A percentile compares a stretch with the other conserved stretches of the same genome.
Evolutionary conservation across 2,888 invertebrate genomes (phyloP).

Genomic region (Drosophila kambysellisi): DNA sequence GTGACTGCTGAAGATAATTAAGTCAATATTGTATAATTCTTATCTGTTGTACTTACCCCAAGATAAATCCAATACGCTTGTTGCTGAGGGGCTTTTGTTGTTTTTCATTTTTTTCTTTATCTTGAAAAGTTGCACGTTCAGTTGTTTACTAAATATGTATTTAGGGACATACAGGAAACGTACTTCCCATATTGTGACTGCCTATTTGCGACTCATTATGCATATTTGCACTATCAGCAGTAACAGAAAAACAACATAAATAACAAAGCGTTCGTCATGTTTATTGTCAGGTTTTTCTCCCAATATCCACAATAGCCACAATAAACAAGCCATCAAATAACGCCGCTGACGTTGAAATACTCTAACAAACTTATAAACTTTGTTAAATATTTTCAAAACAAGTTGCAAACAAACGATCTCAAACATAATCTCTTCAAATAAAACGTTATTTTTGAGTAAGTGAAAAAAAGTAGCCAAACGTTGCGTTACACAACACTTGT

Average conservation of each 20-base stretch:
- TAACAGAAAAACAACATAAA: conserved; percentile 28
- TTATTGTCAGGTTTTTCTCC: conserved; percentile 40
- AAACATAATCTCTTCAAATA: not conserved
- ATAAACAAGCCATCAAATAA: conserved; percentile 24
- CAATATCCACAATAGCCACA: conserved; percentile 25
- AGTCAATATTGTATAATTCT: not conserved
- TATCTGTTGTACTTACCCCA: conserved; percentile 14
- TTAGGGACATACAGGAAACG: conserved; percentile 46
- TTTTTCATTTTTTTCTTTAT: conserved; percentile 3
- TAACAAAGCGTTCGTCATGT: conserved; percentile 50
- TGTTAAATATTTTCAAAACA: not conserved
- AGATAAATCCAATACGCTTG: not conserved
- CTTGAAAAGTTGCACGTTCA: not conserved
- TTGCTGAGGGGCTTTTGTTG: conserved; percentile 1
- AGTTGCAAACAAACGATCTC: not conserved
- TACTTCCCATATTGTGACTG: conserved; percentile 23
- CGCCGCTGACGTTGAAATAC: conserved; percentile 4
- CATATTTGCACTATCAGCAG: conserved; percentile 69
- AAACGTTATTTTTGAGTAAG: not conserved
- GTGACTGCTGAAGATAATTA: not conserved
- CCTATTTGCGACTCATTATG: conserved; percentile 53
- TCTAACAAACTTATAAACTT: not conserved
- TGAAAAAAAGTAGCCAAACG: not conserved
- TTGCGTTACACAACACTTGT: conserved; percentile 6
- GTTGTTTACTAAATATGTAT: not conserved